Base-by-base conservation (phyloP, 2,113 vertebrate species). In the Pelodiscus sinensis region DNA sequence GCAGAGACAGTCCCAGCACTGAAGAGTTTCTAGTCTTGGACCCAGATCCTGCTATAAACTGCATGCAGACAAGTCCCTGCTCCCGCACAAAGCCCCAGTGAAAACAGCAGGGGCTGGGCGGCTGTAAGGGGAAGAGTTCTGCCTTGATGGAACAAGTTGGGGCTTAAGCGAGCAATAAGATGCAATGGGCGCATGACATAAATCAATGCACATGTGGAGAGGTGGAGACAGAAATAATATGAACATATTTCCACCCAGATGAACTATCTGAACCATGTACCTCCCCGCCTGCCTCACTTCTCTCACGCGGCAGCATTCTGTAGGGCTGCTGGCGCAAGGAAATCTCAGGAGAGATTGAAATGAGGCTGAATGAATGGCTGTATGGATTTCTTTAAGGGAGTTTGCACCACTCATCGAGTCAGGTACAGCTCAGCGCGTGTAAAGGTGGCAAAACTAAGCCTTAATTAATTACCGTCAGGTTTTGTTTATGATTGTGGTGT, bases 401-500 rank as follows among this genome's bases (percentile, higher is more conserved):
- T 21, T 71, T 81, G 29, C 31, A 8, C 52, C 58, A 38, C 16
- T 68, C 62, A 68, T n/a, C 31, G 19, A 68, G 90, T 85, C 52
- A 27, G 88, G 84, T 2, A 19, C 77, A 13, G 0, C 56, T 52
- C 81, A 56, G 1, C 9, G 52, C 25, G 65, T 73, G 84, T 7
- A 80, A 62, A 80, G 25, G 80, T 73, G 86, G 82, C 25, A 56
- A 96, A 94, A 87, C 90, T 93, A 62, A 50, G 29, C 78, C 81
- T 94, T 91, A 60, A 95, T 95, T 77, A 50, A 77, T 50, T 93
- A 90, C 84, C 65, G 90, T 31, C 44, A 44, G 81, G 5, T 5
- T 27, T 38, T 92, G n/a, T 94, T 27, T 95, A 93, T 44, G 44
- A 44, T 96, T 9, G 71, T 93, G 91, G 86, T 94, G 93, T 84